phyloP scores from a whole-genome alignment of 1,140 invertebrate species.

The Pachyrhynchus sulphureomaculatus region DNA sequence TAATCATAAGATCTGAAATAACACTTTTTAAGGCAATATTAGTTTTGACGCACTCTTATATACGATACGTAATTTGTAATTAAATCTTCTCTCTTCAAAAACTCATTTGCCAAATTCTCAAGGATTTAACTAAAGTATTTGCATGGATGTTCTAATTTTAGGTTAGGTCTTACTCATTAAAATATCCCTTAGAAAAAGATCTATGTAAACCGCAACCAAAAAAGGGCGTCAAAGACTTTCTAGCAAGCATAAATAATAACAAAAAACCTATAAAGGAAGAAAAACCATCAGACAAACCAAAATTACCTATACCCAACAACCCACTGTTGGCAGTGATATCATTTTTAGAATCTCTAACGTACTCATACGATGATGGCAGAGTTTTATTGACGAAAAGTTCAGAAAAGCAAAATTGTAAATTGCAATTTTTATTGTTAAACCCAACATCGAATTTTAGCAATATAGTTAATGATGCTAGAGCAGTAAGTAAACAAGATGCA shows the following conservation, averaged over 20 bases:
- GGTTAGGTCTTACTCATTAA: conserved; percentile 50
- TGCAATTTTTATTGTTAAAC: conserved; percentile 88
- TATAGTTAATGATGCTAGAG: conserved; percentile 70
- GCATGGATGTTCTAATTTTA: too few relatives aligned
- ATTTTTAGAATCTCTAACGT: conserved; percentile 70
- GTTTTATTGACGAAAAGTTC: conserved; percentile 55
- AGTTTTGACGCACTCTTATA: too few relatives aligned
- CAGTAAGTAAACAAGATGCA: conserved; percentile 53
- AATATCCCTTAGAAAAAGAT: conserved; percentile 42
- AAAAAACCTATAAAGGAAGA: conserved; percentile 8
- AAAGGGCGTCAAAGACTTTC: conserved; percentile 43
- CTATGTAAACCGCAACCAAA: conserved; percentile 34
- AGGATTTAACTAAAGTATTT: too few relatives aligned
- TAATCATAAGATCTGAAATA: too few relatives aligned
- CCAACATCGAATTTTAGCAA: conserved; percentile 82
- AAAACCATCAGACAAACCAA: conserved; percentile 35
- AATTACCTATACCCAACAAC: conserved; percentile 50
- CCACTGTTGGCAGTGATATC: conserved; percentile 61
- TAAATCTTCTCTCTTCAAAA: too few relatives aligned
- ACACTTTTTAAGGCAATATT: too few relatives aligned
- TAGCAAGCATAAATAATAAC: conserved; percentile 41
- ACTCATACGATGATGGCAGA: conserved; percentile 64
- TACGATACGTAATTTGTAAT: too few relatives aligned
- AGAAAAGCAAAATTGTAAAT: conserved; percentile 57
- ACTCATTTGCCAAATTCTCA: too few relatives aligned